phyloP scores from a whole-genome alignment of 2,888 invertebrate genomes.

The Baccha elongata region DNA sequence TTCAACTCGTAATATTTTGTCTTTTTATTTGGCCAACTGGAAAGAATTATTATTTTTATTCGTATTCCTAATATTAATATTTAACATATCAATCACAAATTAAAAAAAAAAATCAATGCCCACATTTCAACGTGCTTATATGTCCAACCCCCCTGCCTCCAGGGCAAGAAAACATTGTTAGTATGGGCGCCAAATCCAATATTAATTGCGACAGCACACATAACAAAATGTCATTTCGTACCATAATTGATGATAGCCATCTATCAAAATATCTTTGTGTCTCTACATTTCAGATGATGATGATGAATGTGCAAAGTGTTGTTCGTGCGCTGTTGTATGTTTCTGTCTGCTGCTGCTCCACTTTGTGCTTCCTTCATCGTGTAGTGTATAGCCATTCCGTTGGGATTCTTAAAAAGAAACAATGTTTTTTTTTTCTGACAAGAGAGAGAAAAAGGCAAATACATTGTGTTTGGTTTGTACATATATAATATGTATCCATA shows the following conservation, averaged over 20 bases:
- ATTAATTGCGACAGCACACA: conserved; percentile 71
- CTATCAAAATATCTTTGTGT: conserved; percentile 71
- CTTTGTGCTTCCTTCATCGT: conserved; percentile 45
- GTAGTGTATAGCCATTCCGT: conserved; percentile 19
- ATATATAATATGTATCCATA: conserved; percentile 2
- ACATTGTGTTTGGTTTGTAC: conserved; percentile 12
- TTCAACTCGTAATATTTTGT: no score
- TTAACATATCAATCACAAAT: conserved; percentile 29
- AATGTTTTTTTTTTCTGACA: conserved; percentile 26
- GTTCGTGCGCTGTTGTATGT: conserved; percentile 45
- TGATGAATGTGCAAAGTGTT: conserved; percentile 66
- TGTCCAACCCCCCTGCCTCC: conserved; percentile 9
- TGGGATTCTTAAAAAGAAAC: conserved; percentile 43
- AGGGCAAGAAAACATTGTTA: conserved; percentile 2
- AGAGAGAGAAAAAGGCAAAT: conserved; percentile 17
- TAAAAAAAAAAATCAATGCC: not conserved
- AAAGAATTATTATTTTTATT: no score
- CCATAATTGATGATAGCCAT: conserved; percentile 73
- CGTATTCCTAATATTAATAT: conserved; percentile 25
- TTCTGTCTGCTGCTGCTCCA: conserved; percentile 52
- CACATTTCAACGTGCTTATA: conserved; percentile 22
- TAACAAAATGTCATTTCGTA: conserved; percentile 73
- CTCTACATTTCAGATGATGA: conserved; percentile 53
- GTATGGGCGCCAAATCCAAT: conserved; percentile 69
- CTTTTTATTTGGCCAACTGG: no score